phyloP scores from a whole-genome alignment of 1,140 invertebrate species.

The Listronotus oregonensis region DNA sequence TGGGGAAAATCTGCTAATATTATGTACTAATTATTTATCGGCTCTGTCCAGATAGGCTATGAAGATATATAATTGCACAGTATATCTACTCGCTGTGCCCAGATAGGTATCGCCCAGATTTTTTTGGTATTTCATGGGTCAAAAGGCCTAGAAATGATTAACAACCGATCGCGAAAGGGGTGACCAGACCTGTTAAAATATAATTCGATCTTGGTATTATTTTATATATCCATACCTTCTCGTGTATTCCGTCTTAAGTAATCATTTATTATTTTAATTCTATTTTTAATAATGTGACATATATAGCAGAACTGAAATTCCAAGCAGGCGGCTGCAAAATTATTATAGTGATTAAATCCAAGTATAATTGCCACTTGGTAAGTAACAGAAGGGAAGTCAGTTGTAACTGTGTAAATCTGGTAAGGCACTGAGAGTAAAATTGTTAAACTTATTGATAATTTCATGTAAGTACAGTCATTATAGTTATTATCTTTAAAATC shows the following conservation, averaged over 20 bases:
- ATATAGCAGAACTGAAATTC: conserved; percentile 9
- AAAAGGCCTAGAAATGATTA: too few species aligned
- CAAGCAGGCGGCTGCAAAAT: conserved; percentile 7
- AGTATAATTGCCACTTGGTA: neutral
- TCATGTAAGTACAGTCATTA: conserved; percentile 2
- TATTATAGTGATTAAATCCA: conserved; percentile 4
- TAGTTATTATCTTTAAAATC: conserved; percentile 12
- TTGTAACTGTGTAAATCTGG: neutral
- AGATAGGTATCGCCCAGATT: too few species aligned
- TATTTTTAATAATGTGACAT: conserved; percentile 6
- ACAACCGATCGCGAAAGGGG: too few species aligned
- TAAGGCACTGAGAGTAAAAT: conserved; percentile 8
- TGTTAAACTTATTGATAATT: neutral
- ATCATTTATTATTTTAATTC: conserved; percentile 4
- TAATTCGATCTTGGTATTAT: too few species aligned
- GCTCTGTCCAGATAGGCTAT: too few species aligned
- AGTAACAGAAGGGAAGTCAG: neutral
- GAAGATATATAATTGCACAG: too few species aligned
- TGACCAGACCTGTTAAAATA: too few species aligned
- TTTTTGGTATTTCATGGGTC: too few species aligned
- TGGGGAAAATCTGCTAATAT: too few species aligned
- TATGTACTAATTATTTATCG: too few species aligned
- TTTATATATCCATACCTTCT: conserved; percentile 9
- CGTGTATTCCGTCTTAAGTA: neutral
- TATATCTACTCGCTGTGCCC: too few species aligned